A percentile compares a stretch with the other conserved stretches of the same genome.
These are phyloP conservation scores for Blomia tropicalis DNA, from an alignment of 2,888 invertebrate genomes.

Conservation along the genomic window DNA sequence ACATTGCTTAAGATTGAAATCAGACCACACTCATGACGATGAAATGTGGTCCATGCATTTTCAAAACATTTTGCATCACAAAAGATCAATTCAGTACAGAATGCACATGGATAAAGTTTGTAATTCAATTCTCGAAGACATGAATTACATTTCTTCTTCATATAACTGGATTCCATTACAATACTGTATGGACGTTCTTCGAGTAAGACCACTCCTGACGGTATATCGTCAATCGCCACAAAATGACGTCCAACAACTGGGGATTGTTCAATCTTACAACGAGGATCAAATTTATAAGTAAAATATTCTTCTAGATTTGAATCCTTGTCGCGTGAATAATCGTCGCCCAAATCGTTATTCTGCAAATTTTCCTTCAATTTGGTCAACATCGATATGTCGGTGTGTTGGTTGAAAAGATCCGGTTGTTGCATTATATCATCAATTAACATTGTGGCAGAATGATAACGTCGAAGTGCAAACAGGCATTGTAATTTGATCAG, in stretches of 20 bases:
- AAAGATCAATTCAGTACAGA: constrained; percentile 14
- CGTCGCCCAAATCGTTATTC: not conserved
- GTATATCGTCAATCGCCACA: constrained; percentile 8
- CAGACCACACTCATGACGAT: constrained; percentile 16
- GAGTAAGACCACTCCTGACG: not conserved
- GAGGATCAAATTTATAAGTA: not conserved
- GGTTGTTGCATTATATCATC: not conserved
- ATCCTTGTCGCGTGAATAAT: not conserved
- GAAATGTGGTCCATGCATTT: not conserved
- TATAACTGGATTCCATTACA: not conserved
- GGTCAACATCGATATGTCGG: not conserved
- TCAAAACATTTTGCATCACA: constrained; percentile 7
- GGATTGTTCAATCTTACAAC: not conserved
- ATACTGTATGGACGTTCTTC: constrained; percentile 1
- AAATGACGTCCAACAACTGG: constrained; percentile 17
- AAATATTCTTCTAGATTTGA: not conserved
- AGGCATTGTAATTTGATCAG: not conserved
- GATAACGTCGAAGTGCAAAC: not conserved
- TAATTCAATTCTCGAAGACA: not conserved
- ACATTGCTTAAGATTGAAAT: not conserved
- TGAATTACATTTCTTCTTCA: not conserved
- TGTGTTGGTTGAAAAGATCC: not conserved
- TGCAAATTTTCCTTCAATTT: not conserved
- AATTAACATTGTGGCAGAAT: not conserved
- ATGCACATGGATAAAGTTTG: constrained; percentile 14